Percentiles rank a stretch among this genome's conserved stretches.
These are phyloP conservation scores for Tretioscincus oriximinensis DNA, from an alignment of 2,113 vertebrate genomes.

Conservation along the genomic window DNA sequence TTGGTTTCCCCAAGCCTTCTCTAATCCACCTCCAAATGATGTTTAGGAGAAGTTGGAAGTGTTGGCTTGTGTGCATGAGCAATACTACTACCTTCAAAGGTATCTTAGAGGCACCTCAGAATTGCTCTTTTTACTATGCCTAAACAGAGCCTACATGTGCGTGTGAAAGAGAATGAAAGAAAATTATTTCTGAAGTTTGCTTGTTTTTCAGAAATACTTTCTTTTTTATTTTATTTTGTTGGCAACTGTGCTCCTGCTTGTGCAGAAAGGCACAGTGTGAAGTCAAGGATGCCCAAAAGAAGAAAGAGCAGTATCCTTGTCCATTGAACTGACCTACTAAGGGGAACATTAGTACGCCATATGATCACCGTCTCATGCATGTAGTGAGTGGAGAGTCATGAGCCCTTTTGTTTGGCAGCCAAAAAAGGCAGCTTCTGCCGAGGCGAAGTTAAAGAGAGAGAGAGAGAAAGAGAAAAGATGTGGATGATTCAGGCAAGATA, in stretches of 20 bases:
- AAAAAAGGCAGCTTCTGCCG: slow-evolving; percentile 53
- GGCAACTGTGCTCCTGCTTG: background rate
- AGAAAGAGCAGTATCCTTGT: slow-evolving; percentile 16
- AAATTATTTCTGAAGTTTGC: background rate
- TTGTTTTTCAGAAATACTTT: background rate
- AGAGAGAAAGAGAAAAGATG: background rate
- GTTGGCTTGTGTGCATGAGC: too few relatives aligned
- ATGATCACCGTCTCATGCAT: slow-evolving; percentile 35
- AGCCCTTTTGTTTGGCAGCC: slow-evolving; percentile 45
- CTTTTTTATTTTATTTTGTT: slow-evolving; percentile 5
- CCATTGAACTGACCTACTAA: slow-evolving; percentile 38
- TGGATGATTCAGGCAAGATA: slow-evolving; percentile 59
- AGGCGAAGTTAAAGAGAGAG: slow-evolving; percentile 51
- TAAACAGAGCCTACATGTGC: background rate
- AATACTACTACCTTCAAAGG: too few relatives aligned
- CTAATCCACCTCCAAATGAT: too few relatives aligned
- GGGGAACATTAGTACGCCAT: slow-evolving; percentile 19
- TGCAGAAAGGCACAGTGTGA: background rate
- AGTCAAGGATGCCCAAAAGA: slow-evolving; percentile 9
- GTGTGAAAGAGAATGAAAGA: background rate
- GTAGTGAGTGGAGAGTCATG: slow-evolving; percentile 44
- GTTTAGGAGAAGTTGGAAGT: too few relatives aligned
- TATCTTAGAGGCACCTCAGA: too few relatives aligned
- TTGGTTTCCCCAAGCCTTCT: too few relatives aligned
- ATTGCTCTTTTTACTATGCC: too few relatives aligned